Conservation (phyloP, 2,113 vertebrate species). For the Dipodomys stephensi region DNA sequence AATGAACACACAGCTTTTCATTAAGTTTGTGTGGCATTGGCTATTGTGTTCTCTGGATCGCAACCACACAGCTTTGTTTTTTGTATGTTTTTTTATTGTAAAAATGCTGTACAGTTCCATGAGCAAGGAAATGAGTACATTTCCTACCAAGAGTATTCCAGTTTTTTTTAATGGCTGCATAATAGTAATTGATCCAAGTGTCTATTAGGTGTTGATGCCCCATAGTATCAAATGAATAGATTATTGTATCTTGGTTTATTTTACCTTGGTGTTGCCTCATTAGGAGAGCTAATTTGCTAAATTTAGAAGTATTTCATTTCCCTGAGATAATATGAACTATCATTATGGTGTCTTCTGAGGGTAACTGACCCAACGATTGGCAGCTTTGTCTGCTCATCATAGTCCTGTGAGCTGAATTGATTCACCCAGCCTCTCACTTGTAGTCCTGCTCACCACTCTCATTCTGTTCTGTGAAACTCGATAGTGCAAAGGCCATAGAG, state of each 20-base stretch:
- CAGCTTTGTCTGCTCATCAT: background rate
- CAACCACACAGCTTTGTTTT: background rate
- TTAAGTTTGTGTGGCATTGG: background rate
- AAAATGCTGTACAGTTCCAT: too few relatives aligned
- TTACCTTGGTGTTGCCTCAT: background rate
- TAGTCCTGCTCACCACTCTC: background rate
- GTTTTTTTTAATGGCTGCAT: background rate
- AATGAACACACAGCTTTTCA: background rate
- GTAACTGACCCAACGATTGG: background rate
- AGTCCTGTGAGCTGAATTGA: background rate
- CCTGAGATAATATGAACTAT: background rate
- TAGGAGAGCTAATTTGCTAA: background rate
- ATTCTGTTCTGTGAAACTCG: background rate
- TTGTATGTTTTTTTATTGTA: too few relatives aligned
- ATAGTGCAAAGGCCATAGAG: background rate
- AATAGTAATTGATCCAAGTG: background rate
- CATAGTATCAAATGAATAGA: background rate
- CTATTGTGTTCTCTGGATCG: background rate
- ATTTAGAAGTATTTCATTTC: background rate
- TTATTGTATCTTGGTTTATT: background rate
- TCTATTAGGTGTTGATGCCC: background rate
- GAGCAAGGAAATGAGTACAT: too few relatives aligned
- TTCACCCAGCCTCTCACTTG: rapidly evolving
- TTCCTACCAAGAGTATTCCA: background rate
- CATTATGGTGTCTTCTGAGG: background rate